These are phyloP conservation scores for Strigamia crassipes DNA, from an alignment of 2,888 invertebrate genomes.

Conservation along the genomic window DNA sequence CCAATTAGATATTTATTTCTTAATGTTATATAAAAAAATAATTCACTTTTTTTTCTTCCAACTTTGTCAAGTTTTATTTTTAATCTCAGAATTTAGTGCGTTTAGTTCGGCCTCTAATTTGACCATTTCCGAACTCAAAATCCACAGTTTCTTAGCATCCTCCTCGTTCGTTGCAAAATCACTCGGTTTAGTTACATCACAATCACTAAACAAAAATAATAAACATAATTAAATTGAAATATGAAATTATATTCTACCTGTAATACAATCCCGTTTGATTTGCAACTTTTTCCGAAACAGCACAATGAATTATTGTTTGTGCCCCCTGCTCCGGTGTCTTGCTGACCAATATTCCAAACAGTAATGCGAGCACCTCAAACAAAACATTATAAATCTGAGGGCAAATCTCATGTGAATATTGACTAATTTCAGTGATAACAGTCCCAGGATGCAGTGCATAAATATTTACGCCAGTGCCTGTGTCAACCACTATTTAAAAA, in stretches of 20 bases:
- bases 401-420: conserved; percentile 52
- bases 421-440: conserved; percentile 58
- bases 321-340: conserved; percentile 74
- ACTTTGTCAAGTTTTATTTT: no score
- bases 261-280: conserved; percentile 73
- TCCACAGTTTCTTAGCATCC: conserved; percentile 11
- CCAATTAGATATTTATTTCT: no score
- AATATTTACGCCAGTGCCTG: conserved; percentile 43
- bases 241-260: conserved; percentile 62
- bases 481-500: conserved; percentile 55
- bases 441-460: conserved; percentile 61
- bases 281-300: conserved; percentile 68
- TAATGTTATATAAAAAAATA: no score
- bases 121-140: not conserved
- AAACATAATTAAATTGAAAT: no score
- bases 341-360: not conserved
- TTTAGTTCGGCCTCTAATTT: not conserved
- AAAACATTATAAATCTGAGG: not conserved
- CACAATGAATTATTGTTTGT: conserved; percentile 71
- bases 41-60: no score
- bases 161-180: not conserved
- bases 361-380: not conserved
- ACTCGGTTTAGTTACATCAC: not conserved
- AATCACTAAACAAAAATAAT: not conserved
- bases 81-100: no score